Evolutionary conservation across 2,888 invertebrate species (phyloP), one percentile per base, ranked within the genome.

Genomic region (Ctena decussata): DNA sequence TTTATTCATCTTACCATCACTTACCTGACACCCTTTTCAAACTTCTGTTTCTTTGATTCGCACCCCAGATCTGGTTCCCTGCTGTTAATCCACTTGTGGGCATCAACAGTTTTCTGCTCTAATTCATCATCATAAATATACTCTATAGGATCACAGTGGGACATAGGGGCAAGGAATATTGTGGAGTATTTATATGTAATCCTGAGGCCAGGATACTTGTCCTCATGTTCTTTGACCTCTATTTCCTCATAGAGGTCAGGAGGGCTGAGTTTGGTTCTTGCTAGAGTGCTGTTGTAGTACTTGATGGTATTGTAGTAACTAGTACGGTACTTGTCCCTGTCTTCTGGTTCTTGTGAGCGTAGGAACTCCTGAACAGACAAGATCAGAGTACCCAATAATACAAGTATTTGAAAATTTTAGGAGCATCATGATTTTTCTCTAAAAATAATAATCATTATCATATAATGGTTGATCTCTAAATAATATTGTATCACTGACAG

Each of bases 101-200:
- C 96, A 71, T 95, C 94, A 6, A 96, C 91, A 0, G 96, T 96
- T 84, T 96, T 96, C 85, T 92, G 87, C 21, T 94, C 95, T 35
- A 96, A 89, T 85, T 96, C 92, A 82, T 96, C 96, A 90, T 96
- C 94, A 89, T 95, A 96, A 82, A 95, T 94, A 82, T 96, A 96
- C 35, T 93, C 91, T 81, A 95, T 96, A 3, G 96, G 95, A 83
- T 96, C 96, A 91, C 96, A 96, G 90, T 96, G 94, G 27, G 95
- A 94, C 89, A 95, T 95, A 3, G 96, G 95, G 1, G 96, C 95
- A 49, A 96, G 92, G 85, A 96, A 96, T 69, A 96, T 96, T 18
- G 95, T 95, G 24, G 96, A 96, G 89, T 95, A 94, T 24, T 94
- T 92, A 84, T 95, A 94, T 15, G 95, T 94, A n/a, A 96, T 94